Conservation (phyloP, 2,113 vertebrate species). For the Phocoena phocoena region DNA sequence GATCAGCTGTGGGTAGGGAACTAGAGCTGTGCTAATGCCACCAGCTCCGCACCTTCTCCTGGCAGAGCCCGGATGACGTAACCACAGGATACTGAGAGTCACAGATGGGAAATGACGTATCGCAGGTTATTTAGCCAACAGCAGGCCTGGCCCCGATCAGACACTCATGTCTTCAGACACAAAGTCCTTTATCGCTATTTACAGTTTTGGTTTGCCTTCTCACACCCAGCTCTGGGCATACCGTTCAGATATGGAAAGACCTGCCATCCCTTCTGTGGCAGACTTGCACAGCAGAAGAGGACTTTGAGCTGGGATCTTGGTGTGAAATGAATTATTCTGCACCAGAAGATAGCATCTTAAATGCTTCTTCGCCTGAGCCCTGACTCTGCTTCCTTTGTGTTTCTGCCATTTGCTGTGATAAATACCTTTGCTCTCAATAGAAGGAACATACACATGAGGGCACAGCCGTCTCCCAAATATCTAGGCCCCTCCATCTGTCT, state of each 20-base stretch:
- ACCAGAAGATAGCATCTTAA: not conserved
- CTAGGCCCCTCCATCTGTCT: not conserved
- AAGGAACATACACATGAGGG: not conserved
- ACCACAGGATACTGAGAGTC: not conserved
- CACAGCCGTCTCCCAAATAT: not conserved
- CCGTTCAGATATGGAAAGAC: not conserved
- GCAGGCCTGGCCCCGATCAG: not conserved
- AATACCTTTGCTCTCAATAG: not conserved
- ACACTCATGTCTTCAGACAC: not conserved
- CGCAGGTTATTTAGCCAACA: not conserved
- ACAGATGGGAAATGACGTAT: not conserved
- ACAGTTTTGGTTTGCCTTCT: not conserved
- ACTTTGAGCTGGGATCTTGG: not conserved
- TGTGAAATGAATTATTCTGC: not conserved
- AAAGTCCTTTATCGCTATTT: not conserved
- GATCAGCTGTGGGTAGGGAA: not conserved
- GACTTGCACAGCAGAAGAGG: not conserved
- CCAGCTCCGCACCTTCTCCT: not conserved
- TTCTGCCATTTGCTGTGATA: not conserved
- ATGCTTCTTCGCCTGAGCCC: not conserved
- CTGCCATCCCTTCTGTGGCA: not conserved
- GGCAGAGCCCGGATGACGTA: not conserved
- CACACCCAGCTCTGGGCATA: not conserved
- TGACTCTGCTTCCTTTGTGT: not conserved
- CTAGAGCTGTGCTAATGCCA: not conserved